phyloP scores from a whole-genome alignment of 2,888 invertebrate genomes.

The Idaea biselata region DNA sequence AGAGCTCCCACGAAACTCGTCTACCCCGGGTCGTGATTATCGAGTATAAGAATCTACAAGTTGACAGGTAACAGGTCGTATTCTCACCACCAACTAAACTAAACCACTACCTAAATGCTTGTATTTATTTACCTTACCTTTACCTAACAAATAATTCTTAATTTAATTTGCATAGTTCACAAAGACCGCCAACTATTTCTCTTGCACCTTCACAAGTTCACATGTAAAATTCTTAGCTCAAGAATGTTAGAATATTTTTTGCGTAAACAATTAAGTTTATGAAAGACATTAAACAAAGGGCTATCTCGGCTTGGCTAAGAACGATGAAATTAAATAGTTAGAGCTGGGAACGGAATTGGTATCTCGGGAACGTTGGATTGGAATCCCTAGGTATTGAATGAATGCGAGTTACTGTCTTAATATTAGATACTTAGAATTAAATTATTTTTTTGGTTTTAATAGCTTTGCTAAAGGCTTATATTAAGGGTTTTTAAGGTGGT shows the following conservation, averaged over 20 bases:
- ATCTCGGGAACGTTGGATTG: slow-evolving; percentile 40
- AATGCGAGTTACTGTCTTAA: not conserved
- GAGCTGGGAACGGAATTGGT: slow-evolving; percentile 29
- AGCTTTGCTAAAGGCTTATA: too few species aligned
- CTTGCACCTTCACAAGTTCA: not conserved
- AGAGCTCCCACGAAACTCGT: too few species aligned
- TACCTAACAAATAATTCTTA: not conserved
- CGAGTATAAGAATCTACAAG: not conserved
- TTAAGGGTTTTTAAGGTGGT: too few species aligned
- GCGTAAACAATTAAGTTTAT: slow-evolving; percentile 49
- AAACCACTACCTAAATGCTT: too few species aligned
- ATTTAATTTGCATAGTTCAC: not conserved
- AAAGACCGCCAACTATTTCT: not conserved
- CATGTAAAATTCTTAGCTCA: not conserved
- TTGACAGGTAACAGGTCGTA: too few species aligned
- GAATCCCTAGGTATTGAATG: not conserved
- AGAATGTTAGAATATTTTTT: not conserved
- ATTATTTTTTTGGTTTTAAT: too few species aligned
- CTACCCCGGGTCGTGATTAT: too few species aligned
- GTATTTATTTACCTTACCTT: not conserved
- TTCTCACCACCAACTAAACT: not conserved
- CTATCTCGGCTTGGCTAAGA: slow-evolving; percentile 19
- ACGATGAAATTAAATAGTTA: slow-evolving; percentile 71
- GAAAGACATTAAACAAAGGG: slow-evolving; percentile 64
- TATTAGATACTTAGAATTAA: not conserved